These are phyloP conservation scores for Emmelina monodactyla DNA, from an alignment of 2,888 invertebrate species.

Conservation along the genomic window DNA sequence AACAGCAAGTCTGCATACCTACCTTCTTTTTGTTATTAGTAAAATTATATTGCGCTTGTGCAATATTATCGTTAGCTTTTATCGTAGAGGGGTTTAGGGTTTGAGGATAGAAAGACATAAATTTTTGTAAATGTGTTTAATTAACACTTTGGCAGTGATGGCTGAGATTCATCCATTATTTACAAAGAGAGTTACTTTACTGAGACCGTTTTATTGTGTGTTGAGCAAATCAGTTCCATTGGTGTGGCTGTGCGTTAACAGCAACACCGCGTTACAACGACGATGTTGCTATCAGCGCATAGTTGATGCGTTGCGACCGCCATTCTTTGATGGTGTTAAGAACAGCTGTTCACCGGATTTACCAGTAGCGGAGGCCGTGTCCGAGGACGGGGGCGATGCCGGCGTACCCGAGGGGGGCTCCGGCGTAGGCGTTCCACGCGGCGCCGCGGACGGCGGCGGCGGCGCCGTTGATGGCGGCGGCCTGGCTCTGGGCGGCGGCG, in stretches of 20 bases:
- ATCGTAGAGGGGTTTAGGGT: too few relatives aligned
- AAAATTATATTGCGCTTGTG: too few relatives aligned
- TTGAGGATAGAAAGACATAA: conserved; percentile 9
- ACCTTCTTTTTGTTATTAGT: too few relatives aligned
- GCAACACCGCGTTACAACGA: conserved; percentile 10
- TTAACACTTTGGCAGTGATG: conserved; percentile 67
- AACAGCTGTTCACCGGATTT: too few relatives aligned
- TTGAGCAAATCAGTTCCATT: conserved; percentile 30
- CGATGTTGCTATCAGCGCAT: too few relatives aligned
- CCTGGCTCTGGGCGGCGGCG: conserved; percentile 54
- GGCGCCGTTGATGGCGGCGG: conserved; percentile 40
- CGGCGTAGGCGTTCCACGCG: conserved; percentile 16
- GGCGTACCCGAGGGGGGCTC: conserved; percentile 17
- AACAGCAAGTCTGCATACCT: too few relatives aligned
- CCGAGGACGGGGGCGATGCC: conserved; percentile 17
- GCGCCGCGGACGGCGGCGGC: conserved; percentile 29
- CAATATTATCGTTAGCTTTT: too few relatives aligned
- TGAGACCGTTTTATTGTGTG: conserved; percentile 42
- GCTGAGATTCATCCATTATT: conserved; percentile 42
- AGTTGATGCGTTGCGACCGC: too few relatives aligned
- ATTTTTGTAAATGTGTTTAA: conserved; percentile 46
- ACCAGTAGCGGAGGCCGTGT: conserved; percentile 11
- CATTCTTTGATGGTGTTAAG: too few relatives aligned
- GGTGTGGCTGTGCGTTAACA: too few relatives aligned
- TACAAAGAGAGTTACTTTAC: conserved; percentile 62